Conservation (phyloP, 2,888 invertebrate genomes). For the Adelognathus sp. region DNA sequence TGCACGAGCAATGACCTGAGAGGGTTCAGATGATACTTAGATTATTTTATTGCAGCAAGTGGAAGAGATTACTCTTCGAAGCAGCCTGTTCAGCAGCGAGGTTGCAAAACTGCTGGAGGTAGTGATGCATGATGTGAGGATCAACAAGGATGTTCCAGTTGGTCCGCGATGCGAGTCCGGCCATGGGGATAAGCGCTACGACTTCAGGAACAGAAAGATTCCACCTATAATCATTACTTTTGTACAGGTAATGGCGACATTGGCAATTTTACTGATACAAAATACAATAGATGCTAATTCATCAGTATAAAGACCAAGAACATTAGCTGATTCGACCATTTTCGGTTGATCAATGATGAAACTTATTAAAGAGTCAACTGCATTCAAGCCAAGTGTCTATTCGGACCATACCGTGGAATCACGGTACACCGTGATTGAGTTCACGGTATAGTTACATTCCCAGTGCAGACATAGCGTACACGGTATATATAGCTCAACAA, state of each 20-base stretch:
- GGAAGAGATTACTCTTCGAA: slow-evolving; percentile 91
- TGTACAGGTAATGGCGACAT: slow-evolving; percentile 94
- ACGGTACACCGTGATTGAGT: too few relatives aligned
- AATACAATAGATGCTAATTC: slow-evolving; percentile 1
- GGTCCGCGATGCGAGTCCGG: slow-evolving; percentile 62
- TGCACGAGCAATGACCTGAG: too few relatives aligned
- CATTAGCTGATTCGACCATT: too few relatives aligned
- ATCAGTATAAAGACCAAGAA: neutral
- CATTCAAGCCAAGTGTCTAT: too few relatives aligned
- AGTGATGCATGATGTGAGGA: slow-evolving; percentile 90
- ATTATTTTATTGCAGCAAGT: slow-evolving; percentile 85
- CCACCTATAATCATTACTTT: slow-evolving; percentile 91
- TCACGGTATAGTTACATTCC: too few relatives aligned
- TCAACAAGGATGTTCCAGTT: slow-evolving; percentile 88
- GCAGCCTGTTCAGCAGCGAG: slow-evolving; percentile 94
- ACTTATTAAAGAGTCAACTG: too few relatives aligned
- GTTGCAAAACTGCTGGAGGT: slow-evolving; percentile 92
- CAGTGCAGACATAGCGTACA: too few relatives aligned
- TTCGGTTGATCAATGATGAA: too few relatives aligned
- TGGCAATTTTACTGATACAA: too few relatives aligned
- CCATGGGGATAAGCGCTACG: slow-evolving; percentile 81
- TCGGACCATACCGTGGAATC: too few relatives aligned
- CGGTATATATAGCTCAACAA: too few relatives aligned
- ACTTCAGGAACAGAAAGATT: slow-evolving; percentile 89
- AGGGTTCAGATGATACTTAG: neutral